Conservation (phyloP, 2,113 vertebrate species). For the Hystrix cristata region DNA sequence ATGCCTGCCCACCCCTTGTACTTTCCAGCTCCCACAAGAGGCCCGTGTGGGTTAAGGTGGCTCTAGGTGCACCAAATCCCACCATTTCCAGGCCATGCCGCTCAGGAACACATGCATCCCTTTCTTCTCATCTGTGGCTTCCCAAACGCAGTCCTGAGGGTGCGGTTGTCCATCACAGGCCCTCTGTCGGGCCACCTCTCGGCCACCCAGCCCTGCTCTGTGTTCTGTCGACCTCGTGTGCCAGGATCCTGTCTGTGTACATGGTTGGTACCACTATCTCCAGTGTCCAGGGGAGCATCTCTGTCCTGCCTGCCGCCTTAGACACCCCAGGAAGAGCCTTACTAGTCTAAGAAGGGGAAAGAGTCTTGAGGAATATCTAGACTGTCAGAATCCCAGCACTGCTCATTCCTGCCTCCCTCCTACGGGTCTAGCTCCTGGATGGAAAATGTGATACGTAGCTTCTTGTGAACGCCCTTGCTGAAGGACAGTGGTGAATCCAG, state of each 20-base stretch:
- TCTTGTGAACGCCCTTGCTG: neutral
- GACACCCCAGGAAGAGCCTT: neutral
- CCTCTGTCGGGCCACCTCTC: slow-evolving; percentile 68
- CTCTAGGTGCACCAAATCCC: neutral
- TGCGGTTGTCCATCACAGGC: slow-evolving; percentile 50
- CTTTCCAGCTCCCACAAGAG: neutral
- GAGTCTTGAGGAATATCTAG: neutral
- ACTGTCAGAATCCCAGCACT: neutral
- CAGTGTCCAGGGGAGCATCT: neutral
- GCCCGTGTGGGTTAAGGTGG: neutral
- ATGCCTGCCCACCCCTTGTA: slow-evolving; percentile 45
- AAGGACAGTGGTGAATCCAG: neutral
- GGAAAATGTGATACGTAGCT: neutral
- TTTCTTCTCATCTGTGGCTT: neutral
- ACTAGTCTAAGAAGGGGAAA: neutral
- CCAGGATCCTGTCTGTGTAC: slow-evolving; percentile 73
- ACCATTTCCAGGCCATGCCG: neutral
- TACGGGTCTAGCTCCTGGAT: neutral
- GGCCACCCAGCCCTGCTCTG: slow-evolving; percentile 62
- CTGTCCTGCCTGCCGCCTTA: neutral
- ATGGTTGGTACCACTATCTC: slow-evolving; percentile 64
- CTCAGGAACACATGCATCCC: accelerated
- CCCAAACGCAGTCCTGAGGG: neutral
- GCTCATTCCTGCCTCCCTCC: neutral
- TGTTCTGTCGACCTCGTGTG: slow-evolving; percentile 74